These are phyloP conservation scores for Scaptomyza pallida DNA, from an alignment of 1,140 invertebrate species.

Conservation along the genomic window DNA sequence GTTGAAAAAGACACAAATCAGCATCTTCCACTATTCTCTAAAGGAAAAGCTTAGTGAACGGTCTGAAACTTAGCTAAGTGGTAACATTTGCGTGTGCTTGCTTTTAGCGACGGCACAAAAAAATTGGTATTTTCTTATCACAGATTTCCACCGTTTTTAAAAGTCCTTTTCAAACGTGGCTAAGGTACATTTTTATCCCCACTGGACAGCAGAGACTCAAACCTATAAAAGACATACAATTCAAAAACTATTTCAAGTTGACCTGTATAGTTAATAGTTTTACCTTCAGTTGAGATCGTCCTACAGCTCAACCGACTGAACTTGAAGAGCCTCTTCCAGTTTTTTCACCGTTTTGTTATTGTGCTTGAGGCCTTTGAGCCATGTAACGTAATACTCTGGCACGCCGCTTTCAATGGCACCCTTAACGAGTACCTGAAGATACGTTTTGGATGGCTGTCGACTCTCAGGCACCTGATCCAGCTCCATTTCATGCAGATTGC, in stretches of 20 bases:
- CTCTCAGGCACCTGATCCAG: slow-evolving; percentile 32
- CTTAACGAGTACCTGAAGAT: slow-evolving; percentile 70
- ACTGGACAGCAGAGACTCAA: background rate
- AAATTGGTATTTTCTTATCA: too few species aligned
- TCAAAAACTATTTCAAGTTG: background rate
- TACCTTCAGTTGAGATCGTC: background rate
- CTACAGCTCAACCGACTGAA: slow-evolving; percentile 41
- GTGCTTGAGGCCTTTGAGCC: slow-evolving; percentile 60
- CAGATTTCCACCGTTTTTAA: too few species aligned
- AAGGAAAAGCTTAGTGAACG: background rate
- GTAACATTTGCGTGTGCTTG: background rate
- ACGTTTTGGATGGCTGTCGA: slow-evolving; percentile 72
- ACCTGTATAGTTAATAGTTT: background rate
- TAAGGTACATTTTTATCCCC: too few species aligned
- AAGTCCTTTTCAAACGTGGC: too few species aligned
- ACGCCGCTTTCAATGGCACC: slow-evolving; percentile 70
- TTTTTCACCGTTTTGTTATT: slow-evolving; percentile 44
- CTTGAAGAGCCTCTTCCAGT: slow-evolving; percentile 48
- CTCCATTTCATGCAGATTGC: slow-evolving; percentile 30
- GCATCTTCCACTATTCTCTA: background rate
- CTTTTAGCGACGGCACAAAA: background rate
- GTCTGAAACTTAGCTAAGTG: background rate
- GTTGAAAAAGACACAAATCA: background rate
- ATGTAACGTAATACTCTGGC: slow-evolving; percentile 56
- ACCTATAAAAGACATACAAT: background rate